Percentiles rank a stretch among this genome's conserved stretches.
Evolutionary conservation across 2,888 invertebrate genomes (phyloP).

Genomic region (Cacoxenus indagator): DNA sequence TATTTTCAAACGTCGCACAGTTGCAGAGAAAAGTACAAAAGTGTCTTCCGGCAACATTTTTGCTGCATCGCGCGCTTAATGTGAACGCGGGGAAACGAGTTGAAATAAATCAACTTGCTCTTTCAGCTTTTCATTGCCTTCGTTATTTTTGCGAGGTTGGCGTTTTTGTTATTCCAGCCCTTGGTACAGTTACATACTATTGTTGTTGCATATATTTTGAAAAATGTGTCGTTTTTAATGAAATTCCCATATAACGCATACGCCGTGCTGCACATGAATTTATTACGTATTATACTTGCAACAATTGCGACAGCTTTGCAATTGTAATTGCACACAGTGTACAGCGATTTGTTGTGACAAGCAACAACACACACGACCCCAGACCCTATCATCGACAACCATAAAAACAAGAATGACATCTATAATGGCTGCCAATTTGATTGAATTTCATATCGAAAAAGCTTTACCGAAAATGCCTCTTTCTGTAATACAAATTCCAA

Average conservation of each 20-base stretch:
- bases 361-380: no score
- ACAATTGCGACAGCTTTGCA: not conserved
- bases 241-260: constrained; percentile 3
- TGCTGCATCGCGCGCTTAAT: not conserved
- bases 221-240: not conserved
- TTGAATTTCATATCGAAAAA: not conserved
- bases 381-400: no score
- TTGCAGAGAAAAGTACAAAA: not conserved
- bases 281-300: constrained; percentile 1
- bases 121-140: not conserved
- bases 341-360: not conserved
- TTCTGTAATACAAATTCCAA: not conserved
- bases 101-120: not conserved
- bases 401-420: not conserved
- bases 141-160: not conserved
- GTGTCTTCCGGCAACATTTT: not conserved
- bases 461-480: not conserved
- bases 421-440: not conserved
- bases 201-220: constrained; percentile 3
- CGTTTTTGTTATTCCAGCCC: not conserved
- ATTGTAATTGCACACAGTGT: not conserved
- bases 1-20: not conserved
- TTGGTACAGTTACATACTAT: not conserved
- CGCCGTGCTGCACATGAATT: not conserved
- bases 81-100: not conserved